Conservation (phyloP, 2,888 invertebrate species). For the Campoplex nolae region DNA sequence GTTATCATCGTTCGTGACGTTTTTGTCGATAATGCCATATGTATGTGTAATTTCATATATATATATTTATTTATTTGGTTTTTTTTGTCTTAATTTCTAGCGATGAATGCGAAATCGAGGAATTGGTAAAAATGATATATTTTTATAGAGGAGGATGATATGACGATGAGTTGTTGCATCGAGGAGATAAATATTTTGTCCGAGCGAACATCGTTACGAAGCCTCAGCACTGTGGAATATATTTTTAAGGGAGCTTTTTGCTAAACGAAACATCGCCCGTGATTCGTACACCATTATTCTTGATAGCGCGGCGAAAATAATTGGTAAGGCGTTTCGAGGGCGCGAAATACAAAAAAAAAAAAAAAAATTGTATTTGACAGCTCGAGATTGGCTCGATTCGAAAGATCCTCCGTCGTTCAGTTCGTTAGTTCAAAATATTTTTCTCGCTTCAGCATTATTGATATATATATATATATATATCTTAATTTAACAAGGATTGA, state of each 20-base stretch:
- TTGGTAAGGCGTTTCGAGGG: background rate
- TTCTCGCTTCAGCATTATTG: slow-evolving; percentile 38
- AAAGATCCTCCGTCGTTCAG: background rate
- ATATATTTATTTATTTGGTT: slow-evolving; percentile 16
- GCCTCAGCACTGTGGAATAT: background rate
- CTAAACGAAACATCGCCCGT: background rate
- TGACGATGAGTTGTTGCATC: slow-evolving; percentile 3
- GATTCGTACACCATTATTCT: background rate
- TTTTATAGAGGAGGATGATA: slow-evolving; percentile 52
- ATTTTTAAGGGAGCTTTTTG: background rate
- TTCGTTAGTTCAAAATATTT: background rate
- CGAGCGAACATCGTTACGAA: background rate
- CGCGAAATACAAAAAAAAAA: background rate
- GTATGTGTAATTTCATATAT: slow-evolving; percentile 27
- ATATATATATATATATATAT: background rate
- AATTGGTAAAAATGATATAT: slow-evolving; percentile 58
- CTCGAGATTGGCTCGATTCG: background rate
- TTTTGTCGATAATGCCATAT: slow-evolving; percentile 29
- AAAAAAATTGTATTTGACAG: slow-evolving; percentile 1
- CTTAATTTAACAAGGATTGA: slow-evolving; percentile 49
- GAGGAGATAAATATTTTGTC: background rate
- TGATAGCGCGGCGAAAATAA: slow-evolving; percentile 8
- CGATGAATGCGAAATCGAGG: slow-evolving; percentile 51
- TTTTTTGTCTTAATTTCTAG: slow-evolving; percentile 34
- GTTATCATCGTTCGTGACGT: slow-evolving; percentile 14